Evolutionary conservation across 2,888 invertebrate species (phyloP).

Genomic region (Melikaiella ostensackeni): DNA sequence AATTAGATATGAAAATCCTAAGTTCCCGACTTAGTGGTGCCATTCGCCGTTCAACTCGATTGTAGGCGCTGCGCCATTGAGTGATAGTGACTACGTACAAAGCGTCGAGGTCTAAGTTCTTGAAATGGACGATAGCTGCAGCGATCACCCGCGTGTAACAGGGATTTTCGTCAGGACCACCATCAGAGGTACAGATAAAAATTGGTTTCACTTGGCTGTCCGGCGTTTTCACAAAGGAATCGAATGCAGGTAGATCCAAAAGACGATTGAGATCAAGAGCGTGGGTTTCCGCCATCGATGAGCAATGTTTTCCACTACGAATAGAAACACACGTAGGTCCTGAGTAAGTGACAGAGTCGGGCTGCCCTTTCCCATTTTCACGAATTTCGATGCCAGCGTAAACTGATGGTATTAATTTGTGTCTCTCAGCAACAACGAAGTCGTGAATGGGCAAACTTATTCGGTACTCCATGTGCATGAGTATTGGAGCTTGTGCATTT

Average conservation of each 20-base stretch:
- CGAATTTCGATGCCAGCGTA: conserved; percentile 63
- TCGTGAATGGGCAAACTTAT: too few species aligned
- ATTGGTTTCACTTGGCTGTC: conserved; percentile 59
- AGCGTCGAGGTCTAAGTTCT: too few species aligned
- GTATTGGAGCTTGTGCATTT: too few species aligned
- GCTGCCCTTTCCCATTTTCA: conserved; percentile 57
- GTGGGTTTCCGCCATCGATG: conserved; percentile 61
- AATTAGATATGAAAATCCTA: too few species aligned
- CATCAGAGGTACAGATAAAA: conserved; percentile 59
- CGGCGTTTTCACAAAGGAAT: neutral
- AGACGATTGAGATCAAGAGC: conserved; percentile 41
- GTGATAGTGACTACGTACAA: too few species aligned
- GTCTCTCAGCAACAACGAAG: conserved; percentile 62
- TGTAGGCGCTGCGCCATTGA: too few species aligned
- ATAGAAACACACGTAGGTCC: conserved; percentile 75
- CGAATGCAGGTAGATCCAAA: neutral
- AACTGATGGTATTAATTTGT: conserved; percentile 63
- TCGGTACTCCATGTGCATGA: too few species aligned
- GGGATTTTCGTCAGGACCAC: conserved; percentile 55
- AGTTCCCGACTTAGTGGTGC: too few species aligned
- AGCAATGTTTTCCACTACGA: conserved; percentile 61
- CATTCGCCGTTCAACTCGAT: too few species aligned
- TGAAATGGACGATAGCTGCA: too few species aligned
- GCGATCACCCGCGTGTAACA: conserved; percentile 57
- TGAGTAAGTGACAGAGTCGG: conserved; percentile 68